Conservation (phyloP, 2,113 vertebrate species). For the Phoxinus phoxinus region DNA sequence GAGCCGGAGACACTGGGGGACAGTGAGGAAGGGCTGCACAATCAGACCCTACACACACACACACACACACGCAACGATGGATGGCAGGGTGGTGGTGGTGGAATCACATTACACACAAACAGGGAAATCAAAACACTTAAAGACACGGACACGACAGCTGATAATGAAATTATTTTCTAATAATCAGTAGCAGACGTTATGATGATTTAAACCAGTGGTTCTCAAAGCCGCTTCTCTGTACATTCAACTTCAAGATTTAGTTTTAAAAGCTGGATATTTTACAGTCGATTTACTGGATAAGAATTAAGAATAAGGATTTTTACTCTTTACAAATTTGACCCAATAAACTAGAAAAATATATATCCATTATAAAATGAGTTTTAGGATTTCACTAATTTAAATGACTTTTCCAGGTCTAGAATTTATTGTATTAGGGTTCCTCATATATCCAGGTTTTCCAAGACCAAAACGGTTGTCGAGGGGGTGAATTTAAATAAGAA, state of each 20-base stretch:
- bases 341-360: background rate
- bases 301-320: background rate
- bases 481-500: background rate
- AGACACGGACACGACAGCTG: conserved; percentile 52
- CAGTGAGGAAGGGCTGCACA: conserved; percentile 74
- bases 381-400: background rate
- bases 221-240: background rate
- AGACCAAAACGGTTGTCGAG: background rate
- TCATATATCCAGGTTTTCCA: background rate
- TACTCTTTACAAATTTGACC: background rate
- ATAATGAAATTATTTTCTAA: background rate
- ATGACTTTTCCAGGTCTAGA: no score
- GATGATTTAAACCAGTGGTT: conserved; percentile 34
- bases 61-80: conserved; percentile 52
- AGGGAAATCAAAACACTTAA: conserved; percentile 46
- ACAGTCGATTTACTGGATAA: background rate
- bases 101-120: conserved; percentile 55
- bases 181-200: conserved; percentile 41
- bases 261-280: background rate
- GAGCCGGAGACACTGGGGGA: conserved; percentile 77
- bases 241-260: background rate
- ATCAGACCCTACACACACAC: conserved; percentile 77
- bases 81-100: conserved; percentile 62
- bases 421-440: background rate
- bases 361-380: background rate